Evolutionary conservation across 2,797 vertebrate species (phyloP).

Genomic region (Tiaroga cobitis): DNA sequence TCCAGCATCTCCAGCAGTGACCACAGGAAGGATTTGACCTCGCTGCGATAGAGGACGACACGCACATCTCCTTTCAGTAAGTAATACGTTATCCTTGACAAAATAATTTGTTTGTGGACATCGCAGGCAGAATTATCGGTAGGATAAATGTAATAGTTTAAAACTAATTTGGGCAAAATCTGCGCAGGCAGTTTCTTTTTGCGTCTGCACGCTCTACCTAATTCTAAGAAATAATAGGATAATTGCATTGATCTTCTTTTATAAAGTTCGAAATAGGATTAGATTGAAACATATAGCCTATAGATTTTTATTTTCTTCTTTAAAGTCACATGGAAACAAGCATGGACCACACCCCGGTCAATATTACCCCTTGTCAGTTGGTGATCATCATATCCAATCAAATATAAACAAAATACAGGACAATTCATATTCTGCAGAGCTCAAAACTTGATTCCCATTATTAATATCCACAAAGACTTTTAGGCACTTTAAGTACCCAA

Average conservation of each 20-base stretch:
- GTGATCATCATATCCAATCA: not conserved
- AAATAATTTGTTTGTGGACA: not conserved
- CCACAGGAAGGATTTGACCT: slow-evolving; percentile 67
- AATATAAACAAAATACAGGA: not conserved
- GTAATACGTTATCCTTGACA: slow-evolving; percentile 39
- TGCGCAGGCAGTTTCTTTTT: not conserved
- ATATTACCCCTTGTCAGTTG: not conserved
- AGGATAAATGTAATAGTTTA: not conserved
- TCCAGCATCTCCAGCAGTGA: slow-evolving; percentile 71
- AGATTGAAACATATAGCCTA: not conserved
- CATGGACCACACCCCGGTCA: slow-evolving; percentile 54
- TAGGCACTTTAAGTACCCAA: not conserved
- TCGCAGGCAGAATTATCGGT: not conserved
- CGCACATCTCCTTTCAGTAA: slow-evolving; percentile 63
- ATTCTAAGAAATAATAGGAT: not conserved
- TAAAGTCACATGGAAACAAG: slow-evolving; percentile 17
- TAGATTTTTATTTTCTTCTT: not conserved
- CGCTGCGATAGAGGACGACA: slow-evolving; percentile 50
- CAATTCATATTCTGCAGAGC: not conserved
- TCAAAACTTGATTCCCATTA: no score
- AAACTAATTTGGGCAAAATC: slow-evolving; percentile 5
- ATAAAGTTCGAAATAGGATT: not conserved
- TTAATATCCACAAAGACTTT: not conserved
- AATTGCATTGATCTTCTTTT: not conserved
- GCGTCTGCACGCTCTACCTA: not conserved